Evolutionary conservation across 2,113 vertebrate genomes (phyloP), one percentile per base, ranked within the genome.

Genomic region (Odobenus rosmarus): DNA sequence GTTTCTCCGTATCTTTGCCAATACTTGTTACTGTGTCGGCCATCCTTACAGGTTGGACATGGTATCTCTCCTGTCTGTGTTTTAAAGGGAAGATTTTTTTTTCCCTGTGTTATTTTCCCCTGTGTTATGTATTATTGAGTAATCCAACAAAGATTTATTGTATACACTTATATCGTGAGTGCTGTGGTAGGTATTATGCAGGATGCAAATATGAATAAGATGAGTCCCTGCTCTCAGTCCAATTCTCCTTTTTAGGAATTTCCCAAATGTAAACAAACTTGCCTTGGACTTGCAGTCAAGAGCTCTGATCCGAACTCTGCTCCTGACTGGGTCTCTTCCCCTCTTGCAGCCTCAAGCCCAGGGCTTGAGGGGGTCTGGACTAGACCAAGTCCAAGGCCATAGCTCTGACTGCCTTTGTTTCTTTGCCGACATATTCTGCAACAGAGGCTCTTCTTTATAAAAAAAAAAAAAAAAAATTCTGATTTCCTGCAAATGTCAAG

Each of bases 371-470:
- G 36, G 3, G 7, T 46, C 33, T 69, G 28, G 24, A 36, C 46
- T 26, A 90, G 74, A 87, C 26, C 67, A 92, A 57, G n/a, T 62
- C 49, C 53, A 85, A 82, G 67, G 28, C 83, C 49, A n/a, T 7
- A 26, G 31, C 24, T n/a, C 85, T n/a, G n/a, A 55, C 31, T 76
- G n/a, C 36, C 26, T 1, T 0, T n/a, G 53, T 59, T 83, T 94
- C 90, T 92, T 61, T 61, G 39, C 39, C 61, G 90, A 88, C 26
- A 33, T 31, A 49, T 61, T 96, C 90, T 95, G 26, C 84, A 82
- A 18, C 18, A 0, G 21, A 67, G 28, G 51, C 55, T n/a, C 26
- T 62, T 93, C 53, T 93, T 86, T 67, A 21, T 14, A 51, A 80
- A 88, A 46, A 46, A 46, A 46, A 46, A 46, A 46, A 46, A 46